Percentiles rank a stretch among this genome's conserved stretches.
These are phyloP conservation scores for Tokudaia muenninki DNA, from an alignment of 2,797 vertebrate genomes.

Conservation along the genomic window DNA sequence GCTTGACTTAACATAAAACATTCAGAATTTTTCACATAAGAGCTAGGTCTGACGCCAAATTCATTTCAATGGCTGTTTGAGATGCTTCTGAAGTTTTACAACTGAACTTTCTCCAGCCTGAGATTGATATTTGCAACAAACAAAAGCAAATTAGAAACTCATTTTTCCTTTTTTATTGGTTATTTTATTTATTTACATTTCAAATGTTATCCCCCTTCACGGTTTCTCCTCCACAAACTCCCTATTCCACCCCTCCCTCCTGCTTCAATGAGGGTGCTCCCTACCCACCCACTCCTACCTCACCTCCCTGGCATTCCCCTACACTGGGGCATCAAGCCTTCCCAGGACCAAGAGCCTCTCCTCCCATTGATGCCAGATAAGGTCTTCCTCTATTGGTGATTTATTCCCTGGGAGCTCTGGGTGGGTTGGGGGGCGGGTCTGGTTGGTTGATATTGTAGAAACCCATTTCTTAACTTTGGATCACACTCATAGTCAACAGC, in stretches of 20 bases:
- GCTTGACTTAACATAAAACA: constrained; percentile 9
- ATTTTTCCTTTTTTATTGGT: neutral
- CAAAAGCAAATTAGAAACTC: constrained; percentile 31
- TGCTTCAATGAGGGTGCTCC: too few relatives aligned
- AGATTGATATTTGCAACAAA: neutral
- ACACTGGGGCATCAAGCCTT: too few relatives aligned
- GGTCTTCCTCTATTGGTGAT: too few relatives aligned
- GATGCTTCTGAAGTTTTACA: constrained; percentile 13
- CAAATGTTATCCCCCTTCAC: too few relatives aligned
- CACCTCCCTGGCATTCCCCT: too few relatives aligned
- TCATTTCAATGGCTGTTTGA: constrained; percentile 19
- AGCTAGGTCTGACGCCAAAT: neutral
- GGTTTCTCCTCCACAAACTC: too few relatives aligned
- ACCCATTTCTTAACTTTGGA: constrained; percentile 9
- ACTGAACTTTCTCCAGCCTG: constrained; percentile 33
- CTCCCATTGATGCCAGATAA: too few relatives aligned
- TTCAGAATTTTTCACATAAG: constrained; percentile 29
- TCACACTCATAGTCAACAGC: neutral
- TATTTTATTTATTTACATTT: neutral
- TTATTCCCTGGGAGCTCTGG: too few relatives aligned
- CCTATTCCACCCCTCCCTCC: too few relatives aligned
- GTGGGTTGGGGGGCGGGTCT: too few relatives aligned
- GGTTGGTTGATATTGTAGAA: neutral
- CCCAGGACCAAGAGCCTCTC: too few relatives aligned
- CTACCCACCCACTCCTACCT: too few relatives aligned